Evolutionary conservation across 2,113 vertebrate genomes (phyloP), one percentile per base, ranked within the genome.

Genomic region (Pardalotus punctatus): DNA sequence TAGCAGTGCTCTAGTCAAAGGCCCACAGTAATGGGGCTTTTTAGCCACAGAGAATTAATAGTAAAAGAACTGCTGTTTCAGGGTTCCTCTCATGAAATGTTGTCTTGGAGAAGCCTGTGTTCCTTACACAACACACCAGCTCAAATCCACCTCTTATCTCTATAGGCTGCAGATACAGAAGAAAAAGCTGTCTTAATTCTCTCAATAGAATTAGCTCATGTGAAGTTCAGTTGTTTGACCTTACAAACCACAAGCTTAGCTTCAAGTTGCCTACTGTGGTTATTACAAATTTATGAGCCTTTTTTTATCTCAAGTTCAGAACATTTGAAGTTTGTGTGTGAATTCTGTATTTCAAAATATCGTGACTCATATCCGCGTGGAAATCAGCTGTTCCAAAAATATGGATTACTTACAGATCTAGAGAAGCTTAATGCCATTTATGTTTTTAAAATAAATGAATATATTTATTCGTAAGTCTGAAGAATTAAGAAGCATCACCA

Each of bases 341-440:
- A 86, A 86, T 93, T 90, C 71, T 77, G 28, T 88, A 33, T 78
- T 94, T 93, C 50, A 94, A 90, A 94, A 83, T 70, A 61, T 2
- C 72, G 35, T 95, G 95, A 97, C 90, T 96, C 94, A 88, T 51
- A 79, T 91, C 79, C 60, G 0, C 3, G 3, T 94, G 90, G 54
- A 90, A 82, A 81, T 91, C 67, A 33, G 58, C 81, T 90, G 82
- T 80, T 96, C 81, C 76, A 88, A 81, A 96, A 94, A 93, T 74
- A 83, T 1, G 9, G 35, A 50, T 86, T 91, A 21, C 43, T 83
- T 91, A 11, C 10, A 61, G 62, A 64, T 66, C 60, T 73, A 33
- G 33, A 91, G 67, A 40, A 73, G 60, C 35, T 15, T 70, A 42
- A 31, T 66, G 71, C 38, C 28, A 43, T 28, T 80, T 89, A 12